Percentiles rank a stretch among this genome's conserved stretches.
phyloP scores from a whole-genome alignment of 2,797 vertebrate genomes.

The Tamandua tetradactyla region DNA sequence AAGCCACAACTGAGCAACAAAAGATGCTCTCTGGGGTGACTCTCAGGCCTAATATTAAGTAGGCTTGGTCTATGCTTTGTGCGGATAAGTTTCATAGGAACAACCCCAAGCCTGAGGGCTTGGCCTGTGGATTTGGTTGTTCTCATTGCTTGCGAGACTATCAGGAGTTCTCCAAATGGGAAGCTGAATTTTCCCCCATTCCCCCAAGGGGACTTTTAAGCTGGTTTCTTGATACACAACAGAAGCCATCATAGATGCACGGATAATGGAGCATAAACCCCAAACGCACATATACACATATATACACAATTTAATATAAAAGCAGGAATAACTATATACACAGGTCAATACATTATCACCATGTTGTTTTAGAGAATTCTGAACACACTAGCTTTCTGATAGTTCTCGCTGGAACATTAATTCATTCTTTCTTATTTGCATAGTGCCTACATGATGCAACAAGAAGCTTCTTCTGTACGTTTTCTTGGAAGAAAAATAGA shows the following conservation, averaged over 20 bases:
- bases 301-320: constrained; percentile 1
- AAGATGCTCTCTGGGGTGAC: no score
- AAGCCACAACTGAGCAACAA: no score
- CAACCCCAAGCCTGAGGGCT: no score
- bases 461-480: not conserved
- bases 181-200: no score
- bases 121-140: no score
- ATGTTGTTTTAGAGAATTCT: not conserved
- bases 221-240: not conserved
- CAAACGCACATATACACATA: not conserved
- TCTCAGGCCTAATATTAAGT: no score
- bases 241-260: not conserved
- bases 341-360: not conserved
- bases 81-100: no score
- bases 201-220: no score
- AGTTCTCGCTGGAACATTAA: not conserved
- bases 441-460: not conserved
- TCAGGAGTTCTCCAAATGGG: no score
- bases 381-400: not conserved
- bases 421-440: not conserved
- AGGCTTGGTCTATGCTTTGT: no score
- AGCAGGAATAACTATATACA: not conserved
- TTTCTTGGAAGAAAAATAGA: constrained; percentile 41
- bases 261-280: not conserved
- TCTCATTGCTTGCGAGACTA: no score